These are phyloP conservation scores for Amiota minor DNA, from an alignment of 2,888 invertebrate genomes.

Conservation along the genomic window DNA sequence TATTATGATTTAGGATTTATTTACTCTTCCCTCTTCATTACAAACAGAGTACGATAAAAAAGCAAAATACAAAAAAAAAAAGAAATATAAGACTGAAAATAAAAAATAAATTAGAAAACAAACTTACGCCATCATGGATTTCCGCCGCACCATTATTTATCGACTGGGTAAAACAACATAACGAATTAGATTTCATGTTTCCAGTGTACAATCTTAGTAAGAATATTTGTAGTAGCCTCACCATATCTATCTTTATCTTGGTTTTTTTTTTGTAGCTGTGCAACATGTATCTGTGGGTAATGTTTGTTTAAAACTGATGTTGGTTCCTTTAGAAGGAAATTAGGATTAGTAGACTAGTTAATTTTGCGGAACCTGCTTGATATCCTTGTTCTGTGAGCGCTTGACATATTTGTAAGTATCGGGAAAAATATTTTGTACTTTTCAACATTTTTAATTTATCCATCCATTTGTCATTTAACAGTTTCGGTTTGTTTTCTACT, in stretches of 20 bases:
- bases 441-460: background rate
- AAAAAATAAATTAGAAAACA: background rate
- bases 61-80: background rate
- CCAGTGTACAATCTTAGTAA: background rate
- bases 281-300: background rate
- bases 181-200: background rate
- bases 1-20: background rate
- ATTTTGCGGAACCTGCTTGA: background rate
- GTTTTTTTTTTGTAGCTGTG: background rate
- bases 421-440: background rate
- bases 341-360: background rate
- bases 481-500: constrained; percentile 14
- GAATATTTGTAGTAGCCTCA: background rate
- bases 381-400: background rate
- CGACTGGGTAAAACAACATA: background rate
- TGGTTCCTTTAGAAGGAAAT: constrained; percentile 15
- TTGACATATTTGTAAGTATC: constrained; percentile 1
- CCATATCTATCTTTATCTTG: background rate
- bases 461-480: background rate
- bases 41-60: too few species aligned
- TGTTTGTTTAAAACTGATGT: background rate
- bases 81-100: background rate
- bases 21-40: too few species aligned
- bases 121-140: background rate
- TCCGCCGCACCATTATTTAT: background rate